Evolutionary conservation across 2,888 invertebrate genomes (phyloP).

Genomic region (Cerceris ruficornis): DNA sequence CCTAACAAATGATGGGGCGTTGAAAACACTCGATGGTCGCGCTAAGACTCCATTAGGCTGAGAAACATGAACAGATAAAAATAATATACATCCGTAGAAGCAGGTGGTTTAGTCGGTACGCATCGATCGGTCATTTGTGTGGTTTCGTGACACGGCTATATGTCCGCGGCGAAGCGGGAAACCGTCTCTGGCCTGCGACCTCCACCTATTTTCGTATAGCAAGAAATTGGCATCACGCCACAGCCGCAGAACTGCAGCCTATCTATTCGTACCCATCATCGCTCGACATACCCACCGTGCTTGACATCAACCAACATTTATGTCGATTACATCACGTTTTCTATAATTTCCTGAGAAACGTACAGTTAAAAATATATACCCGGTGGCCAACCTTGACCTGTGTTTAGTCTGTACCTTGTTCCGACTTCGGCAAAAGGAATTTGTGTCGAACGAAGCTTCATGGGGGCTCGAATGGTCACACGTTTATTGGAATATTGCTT

Average conservation of each 20-base stretch:
- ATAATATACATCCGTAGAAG: conserved; percentile 1
- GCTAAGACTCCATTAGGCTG: background rate
- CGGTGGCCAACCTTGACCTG: background rate
- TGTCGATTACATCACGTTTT: conserved; percentile 62
- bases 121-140: conserved; percentile 61
- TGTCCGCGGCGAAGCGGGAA: conserved; percentile 33
- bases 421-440: background rate
- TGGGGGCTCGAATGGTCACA: background rate
- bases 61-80: conserved; percentile 4
- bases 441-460: too few relatives aligned
- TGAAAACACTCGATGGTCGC: too few relatives aligned
- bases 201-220: conserved; percentile 72
- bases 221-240: conserved; percentile 73
- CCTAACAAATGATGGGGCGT: too few relatives aligned
- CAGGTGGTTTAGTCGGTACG: conserved; percentile 33
- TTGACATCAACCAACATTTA: conserved; percentile 57
- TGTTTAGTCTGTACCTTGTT: conserved; percentile 17
- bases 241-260: conserved; percentile 60
- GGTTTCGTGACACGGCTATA: conserved; percentile 50
- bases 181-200: conserved; percentile 63
- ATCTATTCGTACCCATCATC: conserved; percentile 48
- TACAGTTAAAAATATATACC: background rate
- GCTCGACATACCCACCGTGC: conserved; percentile 36
- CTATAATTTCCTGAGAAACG: conserved; percentile 33
- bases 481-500: too few relatives aligned